phyloP scores from a whole-genome alignment of 2,113 vertebrate species.

The Nesogale talazaci region DNA sequence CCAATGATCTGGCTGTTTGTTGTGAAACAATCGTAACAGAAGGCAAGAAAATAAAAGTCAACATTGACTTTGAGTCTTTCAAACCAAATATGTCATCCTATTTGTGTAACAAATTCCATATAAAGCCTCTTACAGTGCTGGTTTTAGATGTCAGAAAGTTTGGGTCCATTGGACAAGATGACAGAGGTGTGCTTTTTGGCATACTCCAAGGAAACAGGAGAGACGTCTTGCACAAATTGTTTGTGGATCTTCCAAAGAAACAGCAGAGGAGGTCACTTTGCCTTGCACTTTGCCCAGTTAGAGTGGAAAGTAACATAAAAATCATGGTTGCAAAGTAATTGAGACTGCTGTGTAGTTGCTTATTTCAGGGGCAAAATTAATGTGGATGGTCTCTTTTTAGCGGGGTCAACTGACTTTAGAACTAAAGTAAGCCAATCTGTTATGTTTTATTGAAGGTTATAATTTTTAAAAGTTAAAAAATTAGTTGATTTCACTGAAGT shows the following conservation, averaged over 20 bases:
- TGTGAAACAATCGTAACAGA: no score
- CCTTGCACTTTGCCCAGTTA: slow-evolving; percentile 97
- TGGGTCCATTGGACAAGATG: slow-evolving; percentile 99
- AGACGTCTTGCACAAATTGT: slow-evolving; percentile 99
- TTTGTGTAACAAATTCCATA: no score
- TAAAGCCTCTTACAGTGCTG: slow-evolving; percentile 98
- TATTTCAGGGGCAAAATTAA: slow-evolving; percentile 99
- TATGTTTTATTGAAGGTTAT: slow-evolving; percentile 98
- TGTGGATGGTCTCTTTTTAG: slow-evolving; percentile 97
- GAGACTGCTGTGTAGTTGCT: slow-evolving; percentile 99
- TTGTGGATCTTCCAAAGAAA: slow-evolving; percentile 99
- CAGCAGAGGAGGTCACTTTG: slow-evolving; percentile 99
- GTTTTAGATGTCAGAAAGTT: slow-evolving; percentile 99
- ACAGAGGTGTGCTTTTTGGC: slow-evolving; percentile 98
- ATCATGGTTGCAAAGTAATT: slow-evolving; percentile 98
- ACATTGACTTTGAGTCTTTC: no score
- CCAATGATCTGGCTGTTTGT: no score
- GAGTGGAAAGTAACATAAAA: slow-evolving; percentile 99
- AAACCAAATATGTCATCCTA: no score
- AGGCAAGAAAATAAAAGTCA: no score
- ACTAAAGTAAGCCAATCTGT: slow-evolving; percentile 99
- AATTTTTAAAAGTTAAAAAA: slow-evolving; percentile 99
- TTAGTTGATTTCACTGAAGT: slow-evolving; percentile 99
- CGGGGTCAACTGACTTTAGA: slow-evolving; percentile 99
- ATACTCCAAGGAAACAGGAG: slow-evolving; percentile 99